Conservation (phyloP, 2,113 vertebrate species). For the Cavia aperea region DNA sequence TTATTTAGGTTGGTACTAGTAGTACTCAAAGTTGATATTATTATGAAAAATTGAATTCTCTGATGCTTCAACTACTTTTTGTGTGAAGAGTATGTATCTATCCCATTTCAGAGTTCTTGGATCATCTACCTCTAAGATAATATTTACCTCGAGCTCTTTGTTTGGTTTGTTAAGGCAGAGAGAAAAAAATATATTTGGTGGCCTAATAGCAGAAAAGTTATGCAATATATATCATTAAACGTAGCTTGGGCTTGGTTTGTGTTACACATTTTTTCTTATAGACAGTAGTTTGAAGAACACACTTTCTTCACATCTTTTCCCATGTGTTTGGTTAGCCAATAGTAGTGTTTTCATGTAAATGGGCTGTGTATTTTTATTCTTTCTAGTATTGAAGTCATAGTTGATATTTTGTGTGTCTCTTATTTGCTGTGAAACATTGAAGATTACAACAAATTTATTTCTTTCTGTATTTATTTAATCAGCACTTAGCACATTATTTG, state of each 20-base stretch:
- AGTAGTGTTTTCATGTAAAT: not conserved
- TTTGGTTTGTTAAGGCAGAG: not conserved
- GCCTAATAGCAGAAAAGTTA: not conserved
- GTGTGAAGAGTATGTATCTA: not conserved
- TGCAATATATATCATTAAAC: not conserved
- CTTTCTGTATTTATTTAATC: not conserved
- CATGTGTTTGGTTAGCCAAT: not conserved
- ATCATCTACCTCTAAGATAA: not conserved
- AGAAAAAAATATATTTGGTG: constrained; percentile 14
- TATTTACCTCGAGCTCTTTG: not conserved
- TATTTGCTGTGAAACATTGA: not conserved
- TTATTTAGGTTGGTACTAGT: not conserved
- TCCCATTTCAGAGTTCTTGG: not conserved
- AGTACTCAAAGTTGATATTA: not conserved
- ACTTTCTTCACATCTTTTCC: not conserved
- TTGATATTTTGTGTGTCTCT: not conserved
- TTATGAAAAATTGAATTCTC: not conserved
- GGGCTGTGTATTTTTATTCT: not conserved
- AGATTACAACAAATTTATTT: not conserved
- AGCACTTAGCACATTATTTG: not conserved
- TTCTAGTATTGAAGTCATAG: not conserved
- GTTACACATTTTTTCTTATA: not conserved
- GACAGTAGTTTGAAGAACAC: not conserved
- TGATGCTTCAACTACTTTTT: not conserved
- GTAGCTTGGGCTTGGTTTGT: not conserved